Evolutionary conservation across 2,113 vertebrate genomes (phyloP).

Genomic region (Puffinus mauretanicus): DNA sequence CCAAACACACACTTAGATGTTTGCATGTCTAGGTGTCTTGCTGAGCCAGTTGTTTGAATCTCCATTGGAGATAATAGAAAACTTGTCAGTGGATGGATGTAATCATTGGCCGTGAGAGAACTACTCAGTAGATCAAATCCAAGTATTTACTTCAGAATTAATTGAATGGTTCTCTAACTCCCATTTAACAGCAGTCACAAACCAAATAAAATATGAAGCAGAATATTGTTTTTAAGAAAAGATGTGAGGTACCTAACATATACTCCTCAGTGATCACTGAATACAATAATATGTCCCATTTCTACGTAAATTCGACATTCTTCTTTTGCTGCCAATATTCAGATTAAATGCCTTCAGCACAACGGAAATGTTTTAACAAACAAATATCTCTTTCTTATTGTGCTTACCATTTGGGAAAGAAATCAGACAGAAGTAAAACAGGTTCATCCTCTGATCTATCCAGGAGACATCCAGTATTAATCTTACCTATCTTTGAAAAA

Average conservation of each 20-base stretch:
- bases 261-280: neutral
- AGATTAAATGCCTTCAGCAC: neutral
- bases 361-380: neutral
- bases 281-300: neutral
- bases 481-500: neutral
- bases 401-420: neutral
- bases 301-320: neutral
- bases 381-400: neutral
- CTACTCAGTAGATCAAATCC: neutral
- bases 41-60: neutral
- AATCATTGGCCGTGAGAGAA: neutral
- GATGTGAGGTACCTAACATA: accelerated
- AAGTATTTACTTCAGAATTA: neutral
- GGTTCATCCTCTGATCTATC: neutral
- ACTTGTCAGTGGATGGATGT: neutral
- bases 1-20: neutral
- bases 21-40: neutral
- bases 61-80: neutral
- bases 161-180: neutral
- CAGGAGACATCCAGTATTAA: neutral
- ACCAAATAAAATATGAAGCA: neutral
- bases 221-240: neutral
- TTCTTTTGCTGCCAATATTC: neutral
- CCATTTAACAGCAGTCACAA: neutral
- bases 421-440: neutral